phyloP scores from a whole-genome alignment of 2,888 invertebrate species.

The Pseudococcus viburni region DNA sequence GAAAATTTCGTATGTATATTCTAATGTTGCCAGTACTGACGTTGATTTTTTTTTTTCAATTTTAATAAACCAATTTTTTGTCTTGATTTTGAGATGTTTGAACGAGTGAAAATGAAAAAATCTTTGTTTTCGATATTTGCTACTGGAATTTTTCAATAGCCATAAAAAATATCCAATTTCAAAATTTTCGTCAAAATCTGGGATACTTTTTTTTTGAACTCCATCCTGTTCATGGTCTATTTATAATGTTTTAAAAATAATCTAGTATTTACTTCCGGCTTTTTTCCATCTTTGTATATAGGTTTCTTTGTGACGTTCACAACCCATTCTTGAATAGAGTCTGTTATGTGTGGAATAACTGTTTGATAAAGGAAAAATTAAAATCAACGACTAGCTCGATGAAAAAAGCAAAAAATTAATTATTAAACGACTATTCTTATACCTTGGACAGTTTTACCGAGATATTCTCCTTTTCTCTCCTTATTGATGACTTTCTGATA shows the following conservation, averaged over 20 bases:
- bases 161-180: too few relatives aligned
- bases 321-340: conserved; percentile 99
- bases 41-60: too few relatives aligned
- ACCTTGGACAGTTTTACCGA: conserved; percentile 99
- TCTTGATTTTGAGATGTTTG: too few relatives aligned
- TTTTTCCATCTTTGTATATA: conserved; percentile 78
- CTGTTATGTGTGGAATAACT: conserved; percentile 99
- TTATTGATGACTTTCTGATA: conserved; percentile 95
- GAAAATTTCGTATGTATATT: too few relatives aligned
- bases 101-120: too few relatives aligned
- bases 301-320: conserved; percentile 90
- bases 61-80: too few relatives aligned
- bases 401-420: neutral
- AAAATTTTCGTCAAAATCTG: too few relatives aligned
- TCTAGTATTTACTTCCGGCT: conserved; percentile 76
- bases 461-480: conserved; percentile 94
- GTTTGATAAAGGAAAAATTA: conserved; percentile 16
- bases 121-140: too few relatives aligned
- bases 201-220: too few relatives aligned
- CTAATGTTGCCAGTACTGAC: too few relatives aligned
- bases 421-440: conserved; percentile 67
- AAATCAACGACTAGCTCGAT: conserved; percentile 73
- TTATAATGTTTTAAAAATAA: neutral
- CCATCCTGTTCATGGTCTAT: too few relatives aligned
- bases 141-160: too few relatives aligned